Evolutionary conservation across 2,797 vertebrate species (phyloP).

Genomic region (Hozukius guyotensis): DNA sequence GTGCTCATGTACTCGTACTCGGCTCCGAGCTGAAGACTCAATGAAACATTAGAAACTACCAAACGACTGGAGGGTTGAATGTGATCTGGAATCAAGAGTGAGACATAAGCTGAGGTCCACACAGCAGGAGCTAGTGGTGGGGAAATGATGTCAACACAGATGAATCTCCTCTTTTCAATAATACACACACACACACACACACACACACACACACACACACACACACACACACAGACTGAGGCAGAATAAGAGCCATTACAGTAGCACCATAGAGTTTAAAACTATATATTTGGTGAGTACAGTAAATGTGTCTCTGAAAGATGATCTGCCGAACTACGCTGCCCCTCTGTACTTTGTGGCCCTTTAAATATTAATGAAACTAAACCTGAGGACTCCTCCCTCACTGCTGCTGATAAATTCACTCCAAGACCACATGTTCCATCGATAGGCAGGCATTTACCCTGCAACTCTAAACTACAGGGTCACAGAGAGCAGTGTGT

Average conservation of each 20-base stretch:
- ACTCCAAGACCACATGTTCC: neutral
- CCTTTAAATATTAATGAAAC: constrained; percentile 13
- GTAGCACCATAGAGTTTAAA: neutral
- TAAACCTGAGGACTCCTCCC: neutral
- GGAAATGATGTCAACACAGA: neutral
- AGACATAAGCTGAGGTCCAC: neutral
- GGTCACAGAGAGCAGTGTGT: neutral
- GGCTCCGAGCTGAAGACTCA: neutral
- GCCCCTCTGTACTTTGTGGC: neutral
- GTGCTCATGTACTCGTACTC: no score
- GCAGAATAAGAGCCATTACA: neutral
- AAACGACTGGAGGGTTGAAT: neutral
- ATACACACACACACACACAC: neutral
- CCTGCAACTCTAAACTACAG: constrained; percentile 16
- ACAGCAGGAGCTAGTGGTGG: neutral
- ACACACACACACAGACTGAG: neutral
- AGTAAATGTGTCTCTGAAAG: neutral
- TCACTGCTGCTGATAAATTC: neutral
- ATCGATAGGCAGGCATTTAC: neutral
- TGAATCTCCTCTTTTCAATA: neutral
- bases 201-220: neutral
- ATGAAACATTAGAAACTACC: neutral
- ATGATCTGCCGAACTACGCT: neutral
- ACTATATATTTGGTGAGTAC: neutral
- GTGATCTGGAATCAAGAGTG: neutral